phyloP scores from a whole-genome alignment of 2,797 vertebrate genomes.

The Galago senegalensis region DNA sequence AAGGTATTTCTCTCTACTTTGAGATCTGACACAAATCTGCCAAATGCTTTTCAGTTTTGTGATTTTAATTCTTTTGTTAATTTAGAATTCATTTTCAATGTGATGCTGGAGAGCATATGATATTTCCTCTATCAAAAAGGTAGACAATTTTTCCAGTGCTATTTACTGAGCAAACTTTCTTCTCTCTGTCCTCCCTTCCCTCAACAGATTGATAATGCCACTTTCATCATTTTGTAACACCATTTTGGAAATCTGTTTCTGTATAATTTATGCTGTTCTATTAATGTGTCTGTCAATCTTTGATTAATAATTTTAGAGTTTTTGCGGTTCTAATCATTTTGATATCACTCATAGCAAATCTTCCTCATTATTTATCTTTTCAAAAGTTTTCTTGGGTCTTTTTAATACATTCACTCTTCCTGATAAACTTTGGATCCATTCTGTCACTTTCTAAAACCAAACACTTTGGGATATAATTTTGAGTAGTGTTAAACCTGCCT shows the following conservation, averaged over 20 bases:
- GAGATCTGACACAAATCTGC: neutral
- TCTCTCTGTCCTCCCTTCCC: neutral
- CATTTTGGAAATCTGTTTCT: neutral
- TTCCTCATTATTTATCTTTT: neutral
- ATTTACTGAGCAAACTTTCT: neutral
- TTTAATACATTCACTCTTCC: neutral
- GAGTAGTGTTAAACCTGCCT: neutral
- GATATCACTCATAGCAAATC: neutral
- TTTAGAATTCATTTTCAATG: neutral
- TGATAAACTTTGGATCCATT: neutral
- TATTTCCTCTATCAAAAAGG: neutral
- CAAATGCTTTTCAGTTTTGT: conserved; percentile 18
- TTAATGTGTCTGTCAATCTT: neutral
- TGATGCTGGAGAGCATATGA: neutral
- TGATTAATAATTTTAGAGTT: neutral
- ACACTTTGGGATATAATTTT: conserved; percentile 6
- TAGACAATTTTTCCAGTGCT: neutral
- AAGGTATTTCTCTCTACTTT: neutral
- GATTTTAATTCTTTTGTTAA: neutral
- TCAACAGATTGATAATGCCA: neutral
- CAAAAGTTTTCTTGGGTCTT: neutral
- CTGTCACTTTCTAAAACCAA: neutral
- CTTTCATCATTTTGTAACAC: neutral
- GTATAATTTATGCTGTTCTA: neutral
- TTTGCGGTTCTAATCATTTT: neutral